Conservation (phyloP, 2,113 vertebrate genomes). For the Vicugna pacos region DNA sequence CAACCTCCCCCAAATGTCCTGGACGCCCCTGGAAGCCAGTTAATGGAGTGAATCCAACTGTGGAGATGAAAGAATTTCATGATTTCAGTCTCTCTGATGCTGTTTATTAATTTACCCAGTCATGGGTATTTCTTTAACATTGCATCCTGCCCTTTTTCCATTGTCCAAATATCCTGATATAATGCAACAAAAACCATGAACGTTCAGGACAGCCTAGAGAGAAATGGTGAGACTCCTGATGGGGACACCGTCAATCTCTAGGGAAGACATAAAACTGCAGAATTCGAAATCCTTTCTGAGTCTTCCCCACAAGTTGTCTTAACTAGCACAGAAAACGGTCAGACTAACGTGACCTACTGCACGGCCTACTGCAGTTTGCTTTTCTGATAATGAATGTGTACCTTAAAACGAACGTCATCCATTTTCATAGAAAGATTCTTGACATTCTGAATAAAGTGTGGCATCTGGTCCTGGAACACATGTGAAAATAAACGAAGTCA, state of each 20-base stretch:
- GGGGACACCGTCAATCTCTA: background rate
- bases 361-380: background rate
- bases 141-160: background rate
- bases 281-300: slow-evolving; percentile 1
- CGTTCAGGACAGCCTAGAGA: slow-evolving; percentile 55
- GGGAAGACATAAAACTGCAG: background rate
- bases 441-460: background rate
- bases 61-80: background rate
- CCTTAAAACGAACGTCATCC: background rate
- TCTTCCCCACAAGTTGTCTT: background rate
- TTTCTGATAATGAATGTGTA: background rate
- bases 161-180: background rate
- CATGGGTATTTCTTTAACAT: background rate
- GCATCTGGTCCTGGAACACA: background rate
- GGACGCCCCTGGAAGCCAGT: slow-evolving; percentile 92
- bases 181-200: background rate
- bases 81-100: slow-evolving; percentile 79
- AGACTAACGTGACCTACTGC: slow-evolving; percentile 40
- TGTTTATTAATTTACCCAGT: slow-evolving; percentile 63
- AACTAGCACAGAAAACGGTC: slow-evolving; percentile 49
- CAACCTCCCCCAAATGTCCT: slow-evolving; percentile 88
- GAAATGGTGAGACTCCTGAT: background rate
- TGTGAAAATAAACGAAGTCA: slow-evolving; percentile 33
- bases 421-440: slow-evolving; percentile 1
- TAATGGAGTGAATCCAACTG: background rate